A percentile compares a stretch with the other conserved stretches of the same genome.
Conservation (phyloP, 2,888 invertebrate genomes). For the Pandemis heparana region DNA sequence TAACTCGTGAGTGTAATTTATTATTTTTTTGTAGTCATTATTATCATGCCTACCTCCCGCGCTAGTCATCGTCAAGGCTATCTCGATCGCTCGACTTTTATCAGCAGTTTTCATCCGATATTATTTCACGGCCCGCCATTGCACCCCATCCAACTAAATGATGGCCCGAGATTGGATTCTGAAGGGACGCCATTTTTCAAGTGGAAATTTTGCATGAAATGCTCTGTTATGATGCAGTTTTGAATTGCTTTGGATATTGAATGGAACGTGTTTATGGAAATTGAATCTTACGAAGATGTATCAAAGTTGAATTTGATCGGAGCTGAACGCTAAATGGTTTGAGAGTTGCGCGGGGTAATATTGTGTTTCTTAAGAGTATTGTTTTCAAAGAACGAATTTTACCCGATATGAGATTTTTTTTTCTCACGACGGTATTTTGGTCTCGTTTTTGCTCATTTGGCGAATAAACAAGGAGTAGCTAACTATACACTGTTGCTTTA, state of each 20-base stretch:
- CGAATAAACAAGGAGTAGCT: no score
- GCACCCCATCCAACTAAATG: constrained; percentile 65
- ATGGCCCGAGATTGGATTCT: constrained; percentile 47
- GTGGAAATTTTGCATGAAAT: constrained; percentile 67
- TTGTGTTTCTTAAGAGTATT: not conserved
- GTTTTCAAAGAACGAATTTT: not conserved
- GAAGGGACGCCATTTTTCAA: constrained; percentile 55
- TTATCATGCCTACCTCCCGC: constrained; percentile 5
- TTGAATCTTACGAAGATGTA: not conserved
- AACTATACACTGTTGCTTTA: no score
- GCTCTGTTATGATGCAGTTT: constrained; percentile 47
- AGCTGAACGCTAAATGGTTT: not conserved
- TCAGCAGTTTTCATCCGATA: constrained; percentile 63
- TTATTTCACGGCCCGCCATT: constrained; percentile 57
- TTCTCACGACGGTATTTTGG: no score
- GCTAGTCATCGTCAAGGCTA: constrained; percentile 29
- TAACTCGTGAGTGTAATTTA: no score
- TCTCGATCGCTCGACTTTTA: constrained; percentile 57
- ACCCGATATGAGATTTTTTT: not conserved
- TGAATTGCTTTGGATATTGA: constrained; percentile 9
- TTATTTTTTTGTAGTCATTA: no score
- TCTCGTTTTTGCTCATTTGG: no score
- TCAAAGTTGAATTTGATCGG: not conserved
- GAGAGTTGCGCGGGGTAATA: not conserved
- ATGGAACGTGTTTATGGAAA: constrained; percentile 12